Evolutionary conservation across 2,888 invertebrate genomes (phyloP), one percentile per base, ranked within the genome.

Genomic region (Cristatella mucedo): DNA sequence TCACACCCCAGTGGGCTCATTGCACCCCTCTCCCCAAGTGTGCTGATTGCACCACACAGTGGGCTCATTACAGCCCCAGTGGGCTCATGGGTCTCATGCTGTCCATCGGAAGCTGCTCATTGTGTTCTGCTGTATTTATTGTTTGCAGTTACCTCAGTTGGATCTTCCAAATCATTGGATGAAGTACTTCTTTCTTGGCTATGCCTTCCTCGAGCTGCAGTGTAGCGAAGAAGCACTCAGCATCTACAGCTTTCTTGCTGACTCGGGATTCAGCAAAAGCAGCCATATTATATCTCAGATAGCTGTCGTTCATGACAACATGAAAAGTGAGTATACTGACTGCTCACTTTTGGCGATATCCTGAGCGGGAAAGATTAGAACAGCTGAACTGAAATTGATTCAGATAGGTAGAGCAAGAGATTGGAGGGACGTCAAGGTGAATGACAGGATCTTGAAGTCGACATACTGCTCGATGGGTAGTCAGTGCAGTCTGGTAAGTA

Each of bases 231-330:
- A 89, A 66, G 84, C 87, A 0, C 66, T 91, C 21, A 78, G 80
- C 43, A 75, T 84, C 40, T 89, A 84, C 54, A 75, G 76, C 52
- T 74, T 75, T 41, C 68, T 93, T 29, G 76, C 77, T 47, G 68
- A 75, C 6, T 74, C 77, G 49, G 91, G 89, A 0, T 85, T 95
- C 61, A 73, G 77, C 38, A 79, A 81, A 52, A 85, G 84, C 63
- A 78, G 82, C 40, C 91, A 89, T 66, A 73, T 95, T 15, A 76
- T 80, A 49, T 80, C 89, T 2, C 89, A 91, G 69, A 80, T 84
- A 67, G 93, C 91, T 7, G 77, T 86, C 47, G 83, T 83, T 13
- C 80, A 83, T 64, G 86, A 93, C 67, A 87, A 91, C 55, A 78
- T 81, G 60, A 75, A 86, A 75, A 82, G 63, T 64, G 38, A 38